A percentile compares a stretch with the other conserved stretches of the same genome.
These are phyloP conservation scores for Pherbina coryleti DNA, from an alignment of 2,888 invertebrate species.

Conservation along the genomic window DNA sequence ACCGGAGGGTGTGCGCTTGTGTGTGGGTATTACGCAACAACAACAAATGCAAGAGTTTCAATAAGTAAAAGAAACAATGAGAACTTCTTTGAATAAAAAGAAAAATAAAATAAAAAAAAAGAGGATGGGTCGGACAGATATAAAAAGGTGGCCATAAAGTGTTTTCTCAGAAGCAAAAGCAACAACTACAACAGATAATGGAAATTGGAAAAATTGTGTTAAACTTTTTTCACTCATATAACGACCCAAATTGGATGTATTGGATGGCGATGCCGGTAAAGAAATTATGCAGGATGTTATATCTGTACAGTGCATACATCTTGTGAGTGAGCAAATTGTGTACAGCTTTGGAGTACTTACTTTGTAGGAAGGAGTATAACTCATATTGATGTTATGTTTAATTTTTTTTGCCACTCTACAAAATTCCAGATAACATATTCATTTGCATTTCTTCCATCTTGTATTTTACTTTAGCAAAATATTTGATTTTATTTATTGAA, in stretches of 20 bases:
- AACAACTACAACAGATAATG: slow-evolving; percentile 11
- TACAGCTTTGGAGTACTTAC: too few relatives aligned
- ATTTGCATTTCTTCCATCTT: too few relatives aligned
- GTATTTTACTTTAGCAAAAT: too few relatives aligned
- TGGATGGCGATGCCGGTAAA: not conserved
- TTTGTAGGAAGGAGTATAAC: too few relatives aligned
- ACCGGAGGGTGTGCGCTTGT: not conserved
- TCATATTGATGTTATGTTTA: too few relatives aligned
- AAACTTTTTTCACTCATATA: not conserved
- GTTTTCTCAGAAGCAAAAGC: not conserved
- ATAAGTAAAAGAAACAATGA: too few relatives aligned
- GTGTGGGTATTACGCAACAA: not conserved
- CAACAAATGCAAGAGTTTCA: not conserved
- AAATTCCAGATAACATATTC: too few relatives aligned
- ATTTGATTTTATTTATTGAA: too few relatives aligned
- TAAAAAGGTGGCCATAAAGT: not conserved
- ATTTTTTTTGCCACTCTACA: too few relatives aligned
- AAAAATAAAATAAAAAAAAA: too few relatives aligned
- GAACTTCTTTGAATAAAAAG: not conserved
- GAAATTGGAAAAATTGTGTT: slow-evolving; percentile 25
- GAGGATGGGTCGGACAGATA: not conserved
- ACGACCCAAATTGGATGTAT: slow-evolving; percentile 5
- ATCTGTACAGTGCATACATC: not conserved
- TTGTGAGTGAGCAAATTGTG: not conserved
- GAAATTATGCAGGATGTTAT: not conserved